Conservation (phyloP, 2,113 vertebrate species). For the Sterrhoptilus dennistouni region DNA sequence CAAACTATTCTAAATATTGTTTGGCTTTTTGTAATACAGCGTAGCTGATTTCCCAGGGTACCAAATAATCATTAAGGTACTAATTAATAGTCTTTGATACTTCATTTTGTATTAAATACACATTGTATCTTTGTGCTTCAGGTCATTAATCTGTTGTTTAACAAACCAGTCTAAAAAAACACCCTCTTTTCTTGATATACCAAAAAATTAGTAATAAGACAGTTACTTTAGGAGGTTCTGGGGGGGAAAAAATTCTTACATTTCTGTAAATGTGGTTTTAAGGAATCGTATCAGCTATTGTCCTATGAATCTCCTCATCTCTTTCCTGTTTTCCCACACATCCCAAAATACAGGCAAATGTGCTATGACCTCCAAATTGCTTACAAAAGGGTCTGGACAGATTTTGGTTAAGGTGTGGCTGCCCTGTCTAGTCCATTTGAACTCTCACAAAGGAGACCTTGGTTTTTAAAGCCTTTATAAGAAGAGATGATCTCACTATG, state of each 20-base stretch:
- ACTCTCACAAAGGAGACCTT: background rate
- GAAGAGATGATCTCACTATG: background rate
- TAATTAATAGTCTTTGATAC: background rate
- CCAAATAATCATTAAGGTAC: background rate
- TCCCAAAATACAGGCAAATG: background rate
- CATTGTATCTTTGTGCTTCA: background rate
- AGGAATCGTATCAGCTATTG: background rate
- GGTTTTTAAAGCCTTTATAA: background rate
- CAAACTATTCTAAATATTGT: background rate
- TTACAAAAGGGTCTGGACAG: background rate
- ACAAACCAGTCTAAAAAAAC: background rate
- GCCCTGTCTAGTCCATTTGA: background rate
- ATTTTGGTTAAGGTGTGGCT: background rate
- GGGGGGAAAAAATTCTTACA: accelerated
- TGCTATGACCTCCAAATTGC: background rate
- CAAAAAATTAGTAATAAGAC: background rate
- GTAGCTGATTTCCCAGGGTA: background rate
- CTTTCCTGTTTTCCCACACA: background rate
- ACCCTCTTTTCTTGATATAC: background rate
- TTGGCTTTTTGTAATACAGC: background rate
- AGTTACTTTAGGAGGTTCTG: background rate
- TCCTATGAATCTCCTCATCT: background rate
- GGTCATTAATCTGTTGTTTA: background rate
- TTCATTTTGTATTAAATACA: background rate
- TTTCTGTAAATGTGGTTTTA: background rate